These are phyloP conservation scores for Phrynosoma platyrhinos DNA, from an alignment of 2,113 vertebrate genomes.

Conservation along the genomic window DNA sequence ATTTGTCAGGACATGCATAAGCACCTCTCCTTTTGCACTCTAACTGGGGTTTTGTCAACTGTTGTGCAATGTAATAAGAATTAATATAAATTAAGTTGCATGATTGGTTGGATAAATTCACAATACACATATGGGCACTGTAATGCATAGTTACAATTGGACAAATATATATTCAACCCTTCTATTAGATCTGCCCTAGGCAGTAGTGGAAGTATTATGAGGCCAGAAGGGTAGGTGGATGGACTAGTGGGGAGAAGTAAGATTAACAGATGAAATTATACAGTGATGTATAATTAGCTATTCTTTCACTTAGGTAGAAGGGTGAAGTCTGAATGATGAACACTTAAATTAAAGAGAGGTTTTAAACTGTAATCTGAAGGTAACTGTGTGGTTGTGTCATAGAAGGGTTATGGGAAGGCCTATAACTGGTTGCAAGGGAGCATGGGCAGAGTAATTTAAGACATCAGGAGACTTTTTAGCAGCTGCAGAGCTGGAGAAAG, in stretches of 20 bases:
- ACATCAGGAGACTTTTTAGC: background rate
- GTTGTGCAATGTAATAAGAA: too few relatives aligned
- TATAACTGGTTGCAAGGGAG: background rate
- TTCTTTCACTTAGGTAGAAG: background rate
- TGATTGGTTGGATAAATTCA: too few relatives aligned
- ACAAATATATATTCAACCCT: too few relatives aligned
- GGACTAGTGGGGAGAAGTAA: background rate
- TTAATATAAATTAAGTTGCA: too few relatives aligned
- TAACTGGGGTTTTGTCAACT: too few relatives aligned
- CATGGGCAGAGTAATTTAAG: background rate
- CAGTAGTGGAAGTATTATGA: background rate
- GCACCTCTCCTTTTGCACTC: too few relatives aligned
- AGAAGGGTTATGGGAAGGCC: background rate
- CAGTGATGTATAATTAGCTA: background rate
- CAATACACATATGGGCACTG: too few relatives aligned
- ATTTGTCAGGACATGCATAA: too few relatives aligned
- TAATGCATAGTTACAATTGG: too few relatives aligned
- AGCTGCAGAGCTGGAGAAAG: background rate
- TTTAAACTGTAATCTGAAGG: background rate
- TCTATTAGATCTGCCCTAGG: too few relatives aligned
- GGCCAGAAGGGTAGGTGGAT: too few relatives aligned
- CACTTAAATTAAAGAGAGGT: background rate
- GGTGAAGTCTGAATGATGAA: background rate
- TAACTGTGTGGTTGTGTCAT: background rate
- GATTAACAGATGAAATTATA: background rate